Evolutionary conservation across 2,888 invertebrate species (phyloP).

Genomic region (Tetropium fuscum): DNA sequence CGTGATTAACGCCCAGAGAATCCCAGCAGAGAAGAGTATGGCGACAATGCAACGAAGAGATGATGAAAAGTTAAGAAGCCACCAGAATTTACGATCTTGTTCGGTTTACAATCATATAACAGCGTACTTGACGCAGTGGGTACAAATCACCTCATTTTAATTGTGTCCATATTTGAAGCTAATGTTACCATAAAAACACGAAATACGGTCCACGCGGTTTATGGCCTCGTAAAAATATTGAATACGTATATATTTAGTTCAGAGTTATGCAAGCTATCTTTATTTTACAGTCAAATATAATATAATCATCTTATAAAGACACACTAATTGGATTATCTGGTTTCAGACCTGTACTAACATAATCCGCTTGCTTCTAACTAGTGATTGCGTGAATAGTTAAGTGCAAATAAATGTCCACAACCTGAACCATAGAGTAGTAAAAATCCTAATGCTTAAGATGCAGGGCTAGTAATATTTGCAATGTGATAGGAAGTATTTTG

Average conservation of each 20-base stretch:
- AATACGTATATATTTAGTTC: conserved; percentile 6
- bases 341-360: no score
- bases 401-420: no score
- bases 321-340: no score
- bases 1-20: conserved; percentile 22
- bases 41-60: conserved; percentile 12
- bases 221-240: conserved; percentile 14
- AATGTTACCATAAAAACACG: conserved; percentile 18
- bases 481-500: no score
- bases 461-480: no score
- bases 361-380: no score
- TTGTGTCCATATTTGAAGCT: conserved; percentile 23
- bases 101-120: conserved; percentile 18
- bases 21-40: conserved; percentile 7
- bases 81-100: conserved; percentile 18
- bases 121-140: conserved; percentile 24
- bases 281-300: conserved; percentile 7
- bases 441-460: no score
- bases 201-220: conserved; percentile 15
- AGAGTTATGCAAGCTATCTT: not conserved
- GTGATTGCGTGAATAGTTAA: no score
- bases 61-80: conserved; percentile 25
- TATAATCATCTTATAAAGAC: no score
- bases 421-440: no score
- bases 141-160: conserved; percentile 29